Base-by-base conservation (phyloP, 2,888 invertebrate genomes). In the Oxytorus armatus region DNA sequence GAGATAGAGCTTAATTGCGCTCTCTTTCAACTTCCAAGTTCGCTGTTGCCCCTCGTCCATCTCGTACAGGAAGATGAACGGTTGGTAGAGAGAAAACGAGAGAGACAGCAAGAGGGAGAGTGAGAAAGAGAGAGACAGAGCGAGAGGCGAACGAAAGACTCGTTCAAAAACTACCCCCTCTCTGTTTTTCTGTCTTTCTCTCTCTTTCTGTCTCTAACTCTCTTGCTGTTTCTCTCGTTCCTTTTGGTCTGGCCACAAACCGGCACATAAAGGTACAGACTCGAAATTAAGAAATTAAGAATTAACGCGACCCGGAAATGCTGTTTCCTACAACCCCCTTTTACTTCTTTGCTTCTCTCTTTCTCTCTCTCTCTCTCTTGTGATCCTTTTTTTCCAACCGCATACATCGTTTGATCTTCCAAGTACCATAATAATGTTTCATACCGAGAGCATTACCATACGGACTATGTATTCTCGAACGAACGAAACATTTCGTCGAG, bases 251-350 rank as follows among this genome's bases (percentile, higher is more conserved):
- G 66, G 72, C 39, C 57, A 63, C 76, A 33, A 80, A 77, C 83
- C 84, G 79, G 83, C 85, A 85, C 85, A 89, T 88, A 86, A 87
- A 85, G 86, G 85, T 84, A 47, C 85, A 85, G 77, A 83, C 87
- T 86, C 85, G 86, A 87, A 88, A 90, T 90, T 88, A 89, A 87
- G 87, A 87, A 88, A 90, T 90, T 89, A 90, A 89, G 86, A 89
- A 90, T 90, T 89, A 88, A 90, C 86, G 87, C 84, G 78, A 85
- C 83, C 80, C 79, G 86, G 83, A 86, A 87, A 85, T 85, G 85
- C 82, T 83, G 77, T 55, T 83, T 79, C 82, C 77, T 57, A 42
- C 66, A 21, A 18, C 39, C 29, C 53, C 11, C 47, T n/a, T 21
- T 29, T 14, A 3, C 39, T 44, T 44, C 39, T 47, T 39, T n/a